These are phyloP conservation scores for Gallinago nigripennis DNA, from an alignment of 2,797 vertebrate genomes.

Conservation along the genomic window DNA sequence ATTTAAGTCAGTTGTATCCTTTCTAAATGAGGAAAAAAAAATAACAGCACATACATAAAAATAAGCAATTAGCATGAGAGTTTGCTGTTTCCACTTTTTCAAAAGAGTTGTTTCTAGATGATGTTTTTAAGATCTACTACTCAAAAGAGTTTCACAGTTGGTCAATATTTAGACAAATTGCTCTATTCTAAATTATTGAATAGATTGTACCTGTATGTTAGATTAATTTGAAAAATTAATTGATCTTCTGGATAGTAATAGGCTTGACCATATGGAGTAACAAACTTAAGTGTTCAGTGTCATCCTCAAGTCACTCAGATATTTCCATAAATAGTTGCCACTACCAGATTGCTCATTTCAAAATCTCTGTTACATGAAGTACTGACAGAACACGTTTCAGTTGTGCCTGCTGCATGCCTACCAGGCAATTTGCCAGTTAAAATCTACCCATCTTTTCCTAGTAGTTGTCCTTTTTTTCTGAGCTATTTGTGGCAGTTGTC, in stretches of 20 bases:
- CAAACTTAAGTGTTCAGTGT: not conserved
- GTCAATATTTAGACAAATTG: slow-evolving; percentile 11
- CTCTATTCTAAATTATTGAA: not conserved
- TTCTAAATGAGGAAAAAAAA: slow-evolving; percentile 16
- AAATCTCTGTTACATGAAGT: not conserved
- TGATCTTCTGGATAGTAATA: not conserved
- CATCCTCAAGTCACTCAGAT: not conserved
- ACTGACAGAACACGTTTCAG: not conserved
- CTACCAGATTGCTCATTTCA: not conserved
- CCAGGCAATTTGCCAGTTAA: not conserved
- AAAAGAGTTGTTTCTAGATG: slow-evolving; percentile 31
- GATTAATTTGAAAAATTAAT: slow-evolving; percentile 21
- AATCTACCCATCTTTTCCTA: not conserved
- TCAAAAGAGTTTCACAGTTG: not conserved
- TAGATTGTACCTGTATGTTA: not conserved
- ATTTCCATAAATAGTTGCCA: not conserved
- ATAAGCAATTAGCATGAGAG: not conserved
- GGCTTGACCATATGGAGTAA: not conserved
- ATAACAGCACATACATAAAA: not conserved
- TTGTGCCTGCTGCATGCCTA: not conserved
- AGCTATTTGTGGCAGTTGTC: not conserved
- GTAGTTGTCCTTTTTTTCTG: not conserved
- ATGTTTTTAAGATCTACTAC: slow-evolving; percentile 14
- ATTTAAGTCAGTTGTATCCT: not conserved
- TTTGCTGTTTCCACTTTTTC: slow-evolving; percentile 41